phyloP scores from a whole-genome alignment of 1,140 invertebrate species.

The Megalopta genalis region DNA sequence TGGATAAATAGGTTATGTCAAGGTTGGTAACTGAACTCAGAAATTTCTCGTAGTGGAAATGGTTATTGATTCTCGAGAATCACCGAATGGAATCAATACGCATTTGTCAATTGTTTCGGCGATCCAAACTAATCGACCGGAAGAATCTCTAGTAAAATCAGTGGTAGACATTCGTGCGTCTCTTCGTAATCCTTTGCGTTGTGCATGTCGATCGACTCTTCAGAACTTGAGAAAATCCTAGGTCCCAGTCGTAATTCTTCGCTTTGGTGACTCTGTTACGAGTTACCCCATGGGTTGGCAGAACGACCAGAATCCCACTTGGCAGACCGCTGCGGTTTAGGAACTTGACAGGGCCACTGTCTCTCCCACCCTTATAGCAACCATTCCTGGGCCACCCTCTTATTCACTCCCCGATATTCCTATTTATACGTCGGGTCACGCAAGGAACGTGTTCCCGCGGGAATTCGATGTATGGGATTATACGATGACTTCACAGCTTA shows the following conservation, averaged over 20 bases:
- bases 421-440: slow-evolving; percentile 53
- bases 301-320: slow-evolving; percentile 56
- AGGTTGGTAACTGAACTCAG: too few species aligned
- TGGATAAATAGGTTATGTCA: too few species aligned
- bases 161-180: too few species aligned
- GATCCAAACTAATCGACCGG: too few species aligned
- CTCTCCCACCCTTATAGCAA: slow-evolving; percentile 9
- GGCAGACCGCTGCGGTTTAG: slow-evolving; percentile 54
- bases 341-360: slow-evolving; percentile 48
- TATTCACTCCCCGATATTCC: slow-evolving; percentile 52
- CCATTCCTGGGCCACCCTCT: slow-evolving; percentile 30
- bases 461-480: slow-evolving; percentile 26
- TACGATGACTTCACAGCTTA: slow-evolving; percentile 13
- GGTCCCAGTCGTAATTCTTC: slow-evolving; percentile 57
- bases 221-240: slow-evolving; percentile 42
- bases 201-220: slow-evolving; percentile 15
- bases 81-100: too few species aligned
- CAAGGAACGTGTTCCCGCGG: slow-evolving; percentile 19
- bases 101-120: too few species aligned
- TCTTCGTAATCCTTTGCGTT: slow-evolving; percentile 21
- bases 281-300: slow-evolving; percentile 43
- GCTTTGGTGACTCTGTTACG: slow-evolving; percentile 58
- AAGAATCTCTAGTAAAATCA: too few species aligned
- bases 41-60: too few species aligned
- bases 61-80: too few species aligned